Evolutionary conservation across 1,140 invertebrate species (phyloP), one percentile per base, ranked within the genome.

Genomic region (Linepithema humile): DNA sequence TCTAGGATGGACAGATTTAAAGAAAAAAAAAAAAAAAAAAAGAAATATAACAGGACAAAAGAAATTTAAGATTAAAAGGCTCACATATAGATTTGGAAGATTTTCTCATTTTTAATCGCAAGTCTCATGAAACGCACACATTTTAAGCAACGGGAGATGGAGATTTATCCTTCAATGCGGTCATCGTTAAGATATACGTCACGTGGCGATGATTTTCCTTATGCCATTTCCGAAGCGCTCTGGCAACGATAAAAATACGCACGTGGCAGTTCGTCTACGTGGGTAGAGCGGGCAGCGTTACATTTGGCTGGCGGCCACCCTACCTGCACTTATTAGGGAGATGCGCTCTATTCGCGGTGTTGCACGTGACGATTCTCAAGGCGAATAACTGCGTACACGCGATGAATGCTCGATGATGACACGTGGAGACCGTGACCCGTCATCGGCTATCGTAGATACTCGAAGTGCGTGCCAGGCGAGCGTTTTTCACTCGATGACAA

Each of bases 281-380:
- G 20, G 57, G 7, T 4, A 77, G 29, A 10, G 45, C n/a, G 38
- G 53, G 38, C 67, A 59, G 50, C 48, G 53, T 82, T 82, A 60
- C 69, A 82, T 73, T 73, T 82, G 78, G 78, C 78, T n/a, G 23
- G 10, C 20, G 23, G 78, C 78, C 78, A 82, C 29, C 6, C 62
- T 60, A 82, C 40, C 69, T 82, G 78, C 55, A 43, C 57, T 82
- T 82, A 82, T 82, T 73, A 82, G 29, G 29, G 53, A 60, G 55
- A 74, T 45, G 57, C n/a, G n/a, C 78, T 82, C 57, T 82, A 82
- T 82, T 82, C 69, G 40, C 67, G 77, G 64, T 70, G 40, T 38
- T 26, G 78, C 78, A 74, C 78, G 78, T 82, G 78, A 73, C 15
- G 40, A 60, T 45, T 20, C 15, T 82, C 78, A 74, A 82, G 78